These are phyloP conservation scores for Mythimna lalbum DNA, from an alignment of 2,888 invertebrate genomes.

Conservation along the genomic window DNA sequence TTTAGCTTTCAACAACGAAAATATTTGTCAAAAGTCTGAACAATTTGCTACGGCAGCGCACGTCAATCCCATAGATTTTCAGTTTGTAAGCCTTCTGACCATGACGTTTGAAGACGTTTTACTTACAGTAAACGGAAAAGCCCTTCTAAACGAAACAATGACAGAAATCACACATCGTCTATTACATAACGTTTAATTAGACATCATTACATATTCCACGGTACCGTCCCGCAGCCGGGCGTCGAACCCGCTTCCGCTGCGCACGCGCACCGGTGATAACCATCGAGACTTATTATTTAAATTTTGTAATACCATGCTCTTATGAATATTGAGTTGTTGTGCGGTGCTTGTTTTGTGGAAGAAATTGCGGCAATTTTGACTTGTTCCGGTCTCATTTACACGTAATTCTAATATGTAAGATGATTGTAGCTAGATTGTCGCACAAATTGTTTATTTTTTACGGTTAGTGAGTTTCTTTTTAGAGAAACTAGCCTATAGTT, in stretches of 20 bases:
- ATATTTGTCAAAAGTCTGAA: background rate
- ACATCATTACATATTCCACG: constrained; percentile 79
- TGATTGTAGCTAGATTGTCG: background rate
- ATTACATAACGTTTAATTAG: constrained; percentile 73
- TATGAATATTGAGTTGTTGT: constrained; percentile 52
- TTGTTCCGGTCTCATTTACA: constrained; percentile 42
- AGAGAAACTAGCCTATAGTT: no score
- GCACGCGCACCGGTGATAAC: constrained; percentile 68
- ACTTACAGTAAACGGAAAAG: background rate
- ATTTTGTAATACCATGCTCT: constrained; percentile 59
- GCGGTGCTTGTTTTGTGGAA: constrained; percentile 32
- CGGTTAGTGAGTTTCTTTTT: background rate
- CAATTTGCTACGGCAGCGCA: background rate
- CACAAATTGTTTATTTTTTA: background rate
- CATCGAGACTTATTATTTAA: constrained; percentile 68
- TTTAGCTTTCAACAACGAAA: no score
- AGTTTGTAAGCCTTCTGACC: background rate
- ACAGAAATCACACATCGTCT: constrained; percentile 49
- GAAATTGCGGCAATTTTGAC: constrained; percentile 20
- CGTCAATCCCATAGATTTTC: no score
- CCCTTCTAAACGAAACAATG: constrained; percentile 26
- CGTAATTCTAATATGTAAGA: background rate
- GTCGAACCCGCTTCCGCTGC: constrained; percentile 84
- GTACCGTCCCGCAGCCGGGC: constrained; percentile 82
- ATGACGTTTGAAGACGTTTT: background rate